Percentiles rank a stretch among this genome's conserved stretches.
Conservation (phyloP, 2,797 vertebrate species). For the Smutsia gigantea region DNA sequence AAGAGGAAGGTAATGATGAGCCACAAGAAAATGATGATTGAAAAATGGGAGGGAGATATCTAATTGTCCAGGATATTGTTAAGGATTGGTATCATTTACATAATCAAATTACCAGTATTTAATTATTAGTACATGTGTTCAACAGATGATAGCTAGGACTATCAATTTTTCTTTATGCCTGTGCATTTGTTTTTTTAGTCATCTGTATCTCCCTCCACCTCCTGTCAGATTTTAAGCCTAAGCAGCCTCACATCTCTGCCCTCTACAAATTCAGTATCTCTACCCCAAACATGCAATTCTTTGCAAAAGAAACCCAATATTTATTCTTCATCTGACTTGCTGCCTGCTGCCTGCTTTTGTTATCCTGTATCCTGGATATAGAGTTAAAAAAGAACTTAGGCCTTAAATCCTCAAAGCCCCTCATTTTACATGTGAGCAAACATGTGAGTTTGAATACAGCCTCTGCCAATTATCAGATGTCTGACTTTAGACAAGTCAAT, state of each 20-base stretch:
- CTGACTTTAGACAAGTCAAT: neutral
- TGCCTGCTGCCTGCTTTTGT: neutral
- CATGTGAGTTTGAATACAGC: neutral
- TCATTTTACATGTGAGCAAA: neutral
- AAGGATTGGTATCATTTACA: neutral
- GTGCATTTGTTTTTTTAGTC: neutral
- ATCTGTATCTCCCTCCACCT: neutral
- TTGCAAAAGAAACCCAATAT: neutral
- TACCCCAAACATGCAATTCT: neutral
- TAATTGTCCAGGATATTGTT: neutral
- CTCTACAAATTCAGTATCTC: neutral
- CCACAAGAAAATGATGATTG: neutral
- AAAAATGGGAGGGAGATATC: neutral
- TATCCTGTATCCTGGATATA: neutral
- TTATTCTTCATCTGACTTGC: neutral
- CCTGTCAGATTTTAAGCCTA: neutral
- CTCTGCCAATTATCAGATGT: neutral
- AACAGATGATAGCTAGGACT: neutral
- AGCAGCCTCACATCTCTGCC: neutral
- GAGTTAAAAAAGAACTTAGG: neutral
- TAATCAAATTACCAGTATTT: too few species aligned
- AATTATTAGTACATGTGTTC: neutral
- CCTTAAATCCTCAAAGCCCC: neutral
- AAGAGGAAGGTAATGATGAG: neutral
- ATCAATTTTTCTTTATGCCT: neutral